These are phyloP conservation scores for Tenthredo scrophulariae DNA, from an alignment of 2,888 invertebrate species.

Conservation along the genomic window DNA sequence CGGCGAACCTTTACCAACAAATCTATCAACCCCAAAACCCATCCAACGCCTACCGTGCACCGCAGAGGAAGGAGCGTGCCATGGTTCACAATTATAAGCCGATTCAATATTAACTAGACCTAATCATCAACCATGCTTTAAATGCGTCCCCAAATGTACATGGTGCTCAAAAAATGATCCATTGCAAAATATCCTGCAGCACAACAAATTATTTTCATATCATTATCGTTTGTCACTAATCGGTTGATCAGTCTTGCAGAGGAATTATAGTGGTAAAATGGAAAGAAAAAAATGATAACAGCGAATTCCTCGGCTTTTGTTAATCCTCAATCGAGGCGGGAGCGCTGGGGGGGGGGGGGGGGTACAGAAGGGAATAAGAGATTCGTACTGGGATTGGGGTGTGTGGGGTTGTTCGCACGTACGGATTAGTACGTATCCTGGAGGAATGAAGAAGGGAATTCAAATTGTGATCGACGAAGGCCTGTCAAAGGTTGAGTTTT, in stretches of 20 bases:
- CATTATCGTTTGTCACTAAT: background rate
- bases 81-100: conserved; percentile 63
- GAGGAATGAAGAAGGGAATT: background rate
- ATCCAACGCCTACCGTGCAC: background rate
- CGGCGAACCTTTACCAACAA: conserved; percentile 17
- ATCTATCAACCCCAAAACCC: conserved; percentile 45
- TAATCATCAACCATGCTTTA: background rate
- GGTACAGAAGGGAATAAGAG: background rate
- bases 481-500: conserved; percentile 23
- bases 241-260: background rate
- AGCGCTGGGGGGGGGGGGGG: too few relatives aligned
- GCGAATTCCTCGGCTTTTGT: background rate
- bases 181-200: background rate
- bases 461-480: background rate
- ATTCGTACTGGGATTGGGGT: background rate
- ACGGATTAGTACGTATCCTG: background rate
- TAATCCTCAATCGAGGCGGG: too few relatives aligned
- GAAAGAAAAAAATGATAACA: background rate
- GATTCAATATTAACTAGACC: conserved; percentile 66
- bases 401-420: background rate
- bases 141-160: background rate
- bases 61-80: conserved; percentile 19
- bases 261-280: too few relatives aligned
- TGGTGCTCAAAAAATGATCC: background rate
- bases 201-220: background rate